Evolutionary conservation across 2,888 invertebrate genomes (phyloP), one percentile per base, ranked within the genome.

Genomic region (Polydesmus complanatus): DNA sequence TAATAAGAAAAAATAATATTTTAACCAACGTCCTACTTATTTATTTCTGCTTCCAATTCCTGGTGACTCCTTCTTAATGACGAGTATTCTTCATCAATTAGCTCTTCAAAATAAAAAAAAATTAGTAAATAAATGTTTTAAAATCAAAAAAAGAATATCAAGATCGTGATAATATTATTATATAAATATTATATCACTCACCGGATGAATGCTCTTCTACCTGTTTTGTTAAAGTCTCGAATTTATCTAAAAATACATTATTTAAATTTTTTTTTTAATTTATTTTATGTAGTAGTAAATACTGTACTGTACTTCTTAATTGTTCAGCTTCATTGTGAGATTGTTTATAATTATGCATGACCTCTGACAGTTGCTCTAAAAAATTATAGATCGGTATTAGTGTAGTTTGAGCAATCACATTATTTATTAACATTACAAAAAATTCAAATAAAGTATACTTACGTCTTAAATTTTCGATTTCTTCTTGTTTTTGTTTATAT

Each of bases 321-420:
- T 77, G 75, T 64, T 75, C 76, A 26, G 75, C 75, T 68, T 79
- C 77, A 66, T 76, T 77, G 63, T 73, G 73, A 63, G 73, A 75
- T 65, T 78, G 77, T 67, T 78, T 77, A 63, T 73, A 73, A 56
- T 71, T 69, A 65, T 78, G 77, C 64, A 77, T 74, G 27, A 77
- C 71, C 58, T 70, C 71, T 22, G 68, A 66, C 52, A 73, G 67
- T 52, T 66, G 67, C 59, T 70, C 72, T 72, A 65, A 2, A 65
- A 66, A n/a, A 51, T 14, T 51, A n/a, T 19, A n/a, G n/a, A n/a
- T n/a, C n/a, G n/a, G n/a, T n/a, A n/a, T n/a, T n/a, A n/a, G n/a
- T n/a, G n/a, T n/a, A n/a, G n/a, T n/a, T n/a, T n/a, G n/a, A n/a
- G n/a, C n/a, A n/a, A n/a, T n/a, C n/a, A n/a, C n/a, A n/a, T n/a